Percentiles rank a stretch among this genome's conserved stretches.
phyloP scores from a whole-genome alignment of 2,888 invertebrate genomes.

The Phortica okadai region DNA sequence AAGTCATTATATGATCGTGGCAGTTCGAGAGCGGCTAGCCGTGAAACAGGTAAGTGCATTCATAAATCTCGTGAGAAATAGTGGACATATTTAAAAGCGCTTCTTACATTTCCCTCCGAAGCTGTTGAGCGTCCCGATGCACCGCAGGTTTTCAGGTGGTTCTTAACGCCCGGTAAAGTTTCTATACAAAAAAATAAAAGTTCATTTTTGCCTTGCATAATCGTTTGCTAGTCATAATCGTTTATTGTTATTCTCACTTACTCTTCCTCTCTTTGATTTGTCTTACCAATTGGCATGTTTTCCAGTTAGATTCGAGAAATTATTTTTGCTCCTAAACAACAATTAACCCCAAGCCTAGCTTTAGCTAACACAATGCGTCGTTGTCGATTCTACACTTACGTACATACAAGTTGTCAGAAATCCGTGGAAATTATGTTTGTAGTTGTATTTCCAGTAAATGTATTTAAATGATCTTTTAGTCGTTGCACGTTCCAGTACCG shows the following conservation, averaged over 20 bases:
- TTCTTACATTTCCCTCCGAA: conserved; percentile 38
- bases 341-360: not conserved
- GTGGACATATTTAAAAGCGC: conserved; percentile 6
- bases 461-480: conserved; percentile 30
- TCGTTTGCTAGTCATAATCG: not conserved
- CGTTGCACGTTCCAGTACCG: conserved; percentile 44
- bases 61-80: too few relatives aligned
- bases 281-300: conserved; percentile 34
- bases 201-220: conserved; percentile 34
- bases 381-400: not conserved
- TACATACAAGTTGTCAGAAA: conserved; percentile 18
- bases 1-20: conserved; percentile 66
- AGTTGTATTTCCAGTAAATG: conserved; percentile 27
- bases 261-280: conserved; percentile 16
- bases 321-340: not conserved
- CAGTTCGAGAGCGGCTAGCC: conserved; percentile 63
- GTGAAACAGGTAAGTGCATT: conserved; percentile 71
- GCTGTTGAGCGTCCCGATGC: conserved; percentile 69
- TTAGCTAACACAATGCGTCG: not conserved
- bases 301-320: not conserved
- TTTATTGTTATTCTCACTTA: conserved; percentile 23
- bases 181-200: conserved; percentile 36
- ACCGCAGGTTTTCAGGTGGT: conserved; percentile 73
- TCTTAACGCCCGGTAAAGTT: conserved; percentile 75
- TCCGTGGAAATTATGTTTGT: conserved; percentile 37